Evolutionary conservation across 1,140 invertebrate genomes (phyloP), one percentile per base, ranked within the genome.

Genomic region (Arion vulgaris): DNA sequence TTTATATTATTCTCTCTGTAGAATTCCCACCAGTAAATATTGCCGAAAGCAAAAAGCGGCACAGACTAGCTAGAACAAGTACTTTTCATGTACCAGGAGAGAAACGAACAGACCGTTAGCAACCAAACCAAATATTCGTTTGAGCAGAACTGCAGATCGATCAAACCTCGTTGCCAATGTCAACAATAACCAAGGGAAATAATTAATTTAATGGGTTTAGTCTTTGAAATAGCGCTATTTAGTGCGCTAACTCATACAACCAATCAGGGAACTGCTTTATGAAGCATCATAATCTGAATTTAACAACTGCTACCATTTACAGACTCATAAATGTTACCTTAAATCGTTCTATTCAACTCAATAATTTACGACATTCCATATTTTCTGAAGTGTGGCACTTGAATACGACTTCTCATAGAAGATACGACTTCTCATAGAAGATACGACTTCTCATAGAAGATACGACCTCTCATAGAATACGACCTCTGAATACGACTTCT

Each of bases 201-300:
- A 66, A 66, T 32, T 66, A 66, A 32, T 66, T 66, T 66, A 66
- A 66, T 66, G 62, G 62, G 62, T 66, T 66, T 23, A 7, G 28
- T 28, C 28, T 66, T 66, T 1, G 62, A 32, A 57, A 32, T 32
- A 34, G n/a, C 19, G 62, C 1, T 66, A 32, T 32, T 7, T 23
- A 66, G 62, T 66, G n/a, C 28, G 28, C 17, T 28, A 5, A 32
- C 4, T 23, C 9, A 41, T n/a, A 57, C 9, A 49, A 49, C 9
- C 9, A n/a, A n/a, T n/a, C n/a, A n/a, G n/a, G n/a, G n/a, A n/a
- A n/a, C n/a, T n/a, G n/a, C n/a, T n/a, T n/a, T n/a, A n/a, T n/a
- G n/a, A n/a, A n/a, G n/a, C n/a, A n/a, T n/a, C n/a, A n/a, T n/a
- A n/a, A n/a, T n/a, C n/a, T n/a, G n/a, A n/a, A n/a, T n/a, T n/a